Evolutionary conservation across 2,113 vertebrate species (phyloP).

Genomic region (Atlantisia rogersi): DNA sequence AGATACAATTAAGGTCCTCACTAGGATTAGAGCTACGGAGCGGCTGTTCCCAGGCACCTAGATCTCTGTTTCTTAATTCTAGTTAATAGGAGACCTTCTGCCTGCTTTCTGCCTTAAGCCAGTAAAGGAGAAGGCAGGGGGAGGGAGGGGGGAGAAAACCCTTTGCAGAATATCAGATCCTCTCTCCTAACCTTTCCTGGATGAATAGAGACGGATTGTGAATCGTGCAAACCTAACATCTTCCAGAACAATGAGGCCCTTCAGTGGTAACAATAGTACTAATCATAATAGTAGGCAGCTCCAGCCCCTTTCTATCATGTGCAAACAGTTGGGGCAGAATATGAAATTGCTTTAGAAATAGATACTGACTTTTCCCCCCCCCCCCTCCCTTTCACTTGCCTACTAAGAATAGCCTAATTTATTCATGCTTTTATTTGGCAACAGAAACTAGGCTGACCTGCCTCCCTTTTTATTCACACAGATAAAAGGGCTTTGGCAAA

Average conservation of each 20-base stretch:
- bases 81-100: constrained; percentile 71
- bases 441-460: constrained; percentile 66
- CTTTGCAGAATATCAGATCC: constrained; percentile 69
- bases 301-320: constrained; percentile 67
- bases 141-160: background rate
- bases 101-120: constrained; percentile 69
- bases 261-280: constrained; percentile 60
- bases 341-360: constrained; percentile 71
- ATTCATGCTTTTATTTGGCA: constrained; percentile 68
- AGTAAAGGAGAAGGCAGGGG: constrained; percentile 45
- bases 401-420: constrained; percentile 79
- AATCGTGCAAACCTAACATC: constrained; percentile 68
- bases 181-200: constrained; percentile 57
- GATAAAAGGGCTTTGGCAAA: constrained; percentile 57
- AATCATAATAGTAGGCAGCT: constrained; percentile 68
- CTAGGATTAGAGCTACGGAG: constrained; percentile 68
- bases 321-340: constrained; percentile 70
- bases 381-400: constrained; percentile 52
- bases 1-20: constrained; percentile 72
- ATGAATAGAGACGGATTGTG: constrained; percentile 62
- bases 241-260: constrained; percentile 65
- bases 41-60: constrained; percentile 62
- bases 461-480: constrained; percentile 61
- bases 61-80: constrained; percentile 70
- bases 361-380: constrained; percentile 53